Evolutionary conservation across 1,140 invertebrate genomes (phyloP).

Genomic region (Venturia canescens): DNA sequence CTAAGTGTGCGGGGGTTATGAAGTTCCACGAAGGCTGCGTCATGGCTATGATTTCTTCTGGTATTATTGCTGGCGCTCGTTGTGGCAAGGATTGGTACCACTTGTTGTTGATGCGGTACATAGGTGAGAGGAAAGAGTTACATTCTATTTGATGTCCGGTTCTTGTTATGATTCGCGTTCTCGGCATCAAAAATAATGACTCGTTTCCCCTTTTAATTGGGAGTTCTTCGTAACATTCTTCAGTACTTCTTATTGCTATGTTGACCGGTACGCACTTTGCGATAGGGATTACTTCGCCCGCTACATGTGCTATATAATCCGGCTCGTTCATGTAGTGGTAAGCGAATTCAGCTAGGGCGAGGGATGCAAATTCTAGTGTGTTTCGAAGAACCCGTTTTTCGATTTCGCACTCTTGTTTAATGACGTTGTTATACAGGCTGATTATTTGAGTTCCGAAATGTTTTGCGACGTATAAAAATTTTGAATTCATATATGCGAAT

Average conservation of each 20-base stretch:
- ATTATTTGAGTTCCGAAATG: conserved; percentile 36
- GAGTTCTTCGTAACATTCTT: conserved; percentile 55
- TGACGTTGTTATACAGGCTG: conserved; percentile 36
- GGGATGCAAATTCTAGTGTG: conserved; percentile 37
- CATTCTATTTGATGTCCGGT: conserved; percentile 36
- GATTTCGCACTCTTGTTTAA: conserved; percentile 20
- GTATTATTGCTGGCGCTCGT: neutral
- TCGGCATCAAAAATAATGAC: too few species aligned
- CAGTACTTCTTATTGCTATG: conserved; percentile 4
- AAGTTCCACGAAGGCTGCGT: neutral
- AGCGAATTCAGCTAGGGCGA: conserved; percentile 52
- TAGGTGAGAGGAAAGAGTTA: conserved; percentile 25
- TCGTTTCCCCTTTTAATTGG: conserved; percentile 41
- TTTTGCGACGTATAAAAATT: conserved; percentile 45
- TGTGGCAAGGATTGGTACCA: neutral
- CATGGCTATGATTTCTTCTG: neutral
- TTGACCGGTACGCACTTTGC: conserved; percentile 52
- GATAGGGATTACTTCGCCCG: conserved; percentile 50
- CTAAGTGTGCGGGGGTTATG: neutral
- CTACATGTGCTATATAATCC: conserved; percentile 50
- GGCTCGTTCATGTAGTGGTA: conserved; percentile 53
- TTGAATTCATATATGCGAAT: conserved; percentile 46
- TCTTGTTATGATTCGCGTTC: conserved; percentile 48
- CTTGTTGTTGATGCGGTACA: conserved; percentile 12
- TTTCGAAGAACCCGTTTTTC: conserved; percentile 38